Base-by-base conservation (phyloP, 2,888 invertebrate species). In the Kuschelorhynchus macadamiae region DNA sequence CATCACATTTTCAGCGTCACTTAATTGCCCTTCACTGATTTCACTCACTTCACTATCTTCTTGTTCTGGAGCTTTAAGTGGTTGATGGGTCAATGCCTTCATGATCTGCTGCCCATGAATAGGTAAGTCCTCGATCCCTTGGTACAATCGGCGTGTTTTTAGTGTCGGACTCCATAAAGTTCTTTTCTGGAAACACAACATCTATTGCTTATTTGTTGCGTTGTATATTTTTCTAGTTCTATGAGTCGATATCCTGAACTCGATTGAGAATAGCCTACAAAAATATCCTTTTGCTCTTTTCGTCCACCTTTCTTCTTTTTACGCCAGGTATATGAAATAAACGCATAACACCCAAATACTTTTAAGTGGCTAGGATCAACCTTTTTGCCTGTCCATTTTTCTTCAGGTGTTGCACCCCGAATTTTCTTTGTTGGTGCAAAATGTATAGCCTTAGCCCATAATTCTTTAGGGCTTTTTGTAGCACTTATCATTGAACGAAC, bases 111-210 rank as follows among this genome's bases (percentile, higher is more conserved):
- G 39, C 4, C 39, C 39, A 39, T 14, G 11, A 39, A 39, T 39
- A 14, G 4, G 39, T 39, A 39, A 39, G 5, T 9, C 14, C 39
- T 39, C 4, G 11, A 39, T 14, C 39, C 14, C 2, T n/a, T 39
- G 39, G 12, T 5, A 11, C 3, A 7, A 7, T 25, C 4, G 25
- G 7, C 25, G 25, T 25, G 25, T 25, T 25, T 7, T 25, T 25
- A 12, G 11, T 39, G 39, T 25, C 25, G 7, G 7, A 25, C 25
- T 39, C 39, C 14, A n/a, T 12, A 39, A 2, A 14, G 7, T 14
- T 44, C 9, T 60, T 21, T 70, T 71, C 68, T 12, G 71, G 2
- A 62, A 72, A 68, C 30, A 61, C 41, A 4, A 70, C 70, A 56
- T 67, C 46, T 7, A 25, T 7, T 33, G 70, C 30, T 21, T 56